These are phyloP conservation scores for Bombyx huttoni DNA, from an alignment of 2,888 invertebrate genomes.

Conservation along the genomic window DNA sequence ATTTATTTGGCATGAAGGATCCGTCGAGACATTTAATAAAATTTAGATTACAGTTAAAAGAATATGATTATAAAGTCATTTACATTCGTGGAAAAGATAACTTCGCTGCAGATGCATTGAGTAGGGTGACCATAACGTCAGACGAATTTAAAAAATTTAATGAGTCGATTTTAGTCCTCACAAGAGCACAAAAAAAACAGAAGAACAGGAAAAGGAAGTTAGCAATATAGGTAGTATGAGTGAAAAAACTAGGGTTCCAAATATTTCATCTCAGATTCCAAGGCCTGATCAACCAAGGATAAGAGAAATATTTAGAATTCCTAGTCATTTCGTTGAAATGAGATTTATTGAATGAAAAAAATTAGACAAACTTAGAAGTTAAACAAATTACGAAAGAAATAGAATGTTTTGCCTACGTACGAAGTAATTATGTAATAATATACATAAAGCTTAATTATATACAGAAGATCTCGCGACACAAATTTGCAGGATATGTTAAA, in stretches of 20 bases:
- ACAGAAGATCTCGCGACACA: too few species aligned
- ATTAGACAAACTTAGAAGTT: background rate
- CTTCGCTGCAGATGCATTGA: slow-evolving; percentile 6
- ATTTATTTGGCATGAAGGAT: slow-evolving; percentile 7
- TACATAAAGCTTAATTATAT: background rate
- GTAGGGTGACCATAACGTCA: slow-evolving; percentile 4
- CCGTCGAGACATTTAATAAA: slow-evolving; percentile 8
- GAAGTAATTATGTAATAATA: background rate
- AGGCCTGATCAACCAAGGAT: slow-evolving; percentile 6
- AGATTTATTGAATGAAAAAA: background rate
- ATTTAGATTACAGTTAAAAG: slow-evolving; percentile 7
- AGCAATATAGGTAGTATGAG: background rate
- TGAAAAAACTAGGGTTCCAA: background rate
- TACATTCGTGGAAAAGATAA: slow-evolving; percentile 8
- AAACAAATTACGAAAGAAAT: background rate
- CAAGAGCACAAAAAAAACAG: background rate
- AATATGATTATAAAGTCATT: slow-evolving; percentile 7
- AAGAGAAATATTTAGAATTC: slow-evolving; percentile 1
- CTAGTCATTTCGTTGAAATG: background rate
- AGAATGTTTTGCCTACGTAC: background rate
- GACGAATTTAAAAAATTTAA: slow-evolving; percentile 5
- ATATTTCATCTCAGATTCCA: background rate
- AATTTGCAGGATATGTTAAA: too few species aligned
- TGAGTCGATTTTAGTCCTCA: slow-evolving; percentile 2
- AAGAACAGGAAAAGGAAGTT: too few species aligned